These are phyloP conservation scores for Anguilla megastoma DNA, from an alignment of 2,797 vertebrate species.

Conservation along the genomic window DNA sequence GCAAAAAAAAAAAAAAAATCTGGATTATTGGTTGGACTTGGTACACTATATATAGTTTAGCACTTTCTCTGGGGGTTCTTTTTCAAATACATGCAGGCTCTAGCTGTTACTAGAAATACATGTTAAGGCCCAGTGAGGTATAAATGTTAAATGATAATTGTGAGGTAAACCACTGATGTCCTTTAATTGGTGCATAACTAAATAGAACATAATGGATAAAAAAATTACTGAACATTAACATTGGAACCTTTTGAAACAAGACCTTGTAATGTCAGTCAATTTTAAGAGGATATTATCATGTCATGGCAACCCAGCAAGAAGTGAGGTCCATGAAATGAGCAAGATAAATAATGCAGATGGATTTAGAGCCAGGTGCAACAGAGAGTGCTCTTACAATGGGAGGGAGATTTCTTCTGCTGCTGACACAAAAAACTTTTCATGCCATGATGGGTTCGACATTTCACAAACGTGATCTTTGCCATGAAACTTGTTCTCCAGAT, in stretches of 20 bases:
- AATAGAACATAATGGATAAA: background rate
- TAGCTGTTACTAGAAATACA: background rate
- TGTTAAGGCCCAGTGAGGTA: background rate
- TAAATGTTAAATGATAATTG: background rate
- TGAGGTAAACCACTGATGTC: background rate
- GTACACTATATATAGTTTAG: background rate
- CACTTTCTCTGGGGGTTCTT: background rate
- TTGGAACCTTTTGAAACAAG: background rate
- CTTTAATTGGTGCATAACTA: background rate
- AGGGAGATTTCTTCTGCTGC: background rate
- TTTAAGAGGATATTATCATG: background rate
- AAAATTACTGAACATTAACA: background rate
- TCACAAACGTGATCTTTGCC: background rate
- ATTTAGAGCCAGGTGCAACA: conserved; percentile 13
- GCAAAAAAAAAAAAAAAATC: background rate
- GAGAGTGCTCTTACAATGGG: background rate
- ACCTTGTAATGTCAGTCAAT: background rate
- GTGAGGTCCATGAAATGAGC: conserved; percentile 2
- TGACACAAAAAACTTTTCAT: background rate
- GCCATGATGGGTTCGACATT: background rate
- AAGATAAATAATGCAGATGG: background rate
- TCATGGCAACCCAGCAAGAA: background rate
- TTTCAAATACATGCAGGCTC: background rate
- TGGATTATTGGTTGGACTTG: background rate
- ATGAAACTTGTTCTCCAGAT: background rate